These are phyloP conservation scores for Phaenicophaeus curvirostris DNA, from an alignment of 2,797 vertebrate genomes.

Conservation along the genomic window DNA sequence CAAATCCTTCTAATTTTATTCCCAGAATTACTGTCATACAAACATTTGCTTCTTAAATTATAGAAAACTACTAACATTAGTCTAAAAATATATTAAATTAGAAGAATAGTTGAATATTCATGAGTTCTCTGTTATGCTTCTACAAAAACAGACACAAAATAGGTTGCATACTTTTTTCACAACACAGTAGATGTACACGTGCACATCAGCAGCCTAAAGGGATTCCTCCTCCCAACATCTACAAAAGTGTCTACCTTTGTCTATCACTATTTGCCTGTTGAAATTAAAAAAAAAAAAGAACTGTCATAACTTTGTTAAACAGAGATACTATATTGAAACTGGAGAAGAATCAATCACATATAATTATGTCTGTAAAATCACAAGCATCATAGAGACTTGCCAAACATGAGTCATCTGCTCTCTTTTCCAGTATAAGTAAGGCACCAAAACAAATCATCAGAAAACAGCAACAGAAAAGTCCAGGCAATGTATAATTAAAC, in stretches of 20 bases:
- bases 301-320: background rate
- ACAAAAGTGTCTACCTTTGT: background rate
- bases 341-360: background rate
- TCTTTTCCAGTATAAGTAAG: background rate
- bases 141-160: background rate
- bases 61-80: background rate
- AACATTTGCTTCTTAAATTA: background rate
- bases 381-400: background rate
- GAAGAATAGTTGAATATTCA: constrained; percentile 9
- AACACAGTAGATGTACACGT: background rate
- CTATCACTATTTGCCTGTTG: background rate
- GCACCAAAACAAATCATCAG: background rate
- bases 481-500: background rate
- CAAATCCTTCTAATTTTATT: background rate
- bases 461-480: background rate
- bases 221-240: background rate
- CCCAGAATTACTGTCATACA: background rate
- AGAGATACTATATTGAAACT: background rate
- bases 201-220: background rate
- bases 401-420: background rate
- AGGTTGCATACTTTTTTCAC: background rate
- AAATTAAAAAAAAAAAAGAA: background rate
- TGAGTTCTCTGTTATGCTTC: background rate
- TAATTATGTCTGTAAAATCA: background rate
- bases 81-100: constrained; percentile 4